Evolutionary conservation across 2,888 invertebrate genomes (phyloP), one percentile per base, ranked within the genome.

Genomic region (Stegophylla sp.): DNA sequence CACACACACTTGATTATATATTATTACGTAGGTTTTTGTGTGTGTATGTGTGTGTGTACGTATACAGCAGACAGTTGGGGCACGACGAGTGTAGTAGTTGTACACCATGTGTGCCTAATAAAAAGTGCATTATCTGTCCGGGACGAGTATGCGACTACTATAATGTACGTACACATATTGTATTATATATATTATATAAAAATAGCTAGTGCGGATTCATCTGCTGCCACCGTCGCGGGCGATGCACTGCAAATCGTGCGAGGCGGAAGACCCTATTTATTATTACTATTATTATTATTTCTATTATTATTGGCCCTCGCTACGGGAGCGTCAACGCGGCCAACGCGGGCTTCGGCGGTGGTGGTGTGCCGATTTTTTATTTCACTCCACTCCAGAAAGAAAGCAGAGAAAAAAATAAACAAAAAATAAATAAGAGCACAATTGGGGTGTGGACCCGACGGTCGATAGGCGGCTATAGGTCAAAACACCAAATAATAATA

Each of bases 61-160:
- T 23, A 67, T 41, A 41, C n/a, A 34, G 7, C 73, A 26, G 61
- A 73, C 73, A 61, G 41, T 53, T n/a, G 34, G 34, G n/a, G n/a
- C n/a, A n/a, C 63, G 41, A 56, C 53, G 26, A 61, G 61, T 56
- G 56, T 51, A 64, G n/a, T n/a, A n/a, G n/a, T n/a, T n/a, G n/a
- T n/a, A n/a, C 56, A 77, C 77, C 77, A 77, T 77, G 77, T 77
- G 77, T 43, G 77, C 77, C 77, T 59, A 69, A 77, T 69, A 77
- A 77, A 77, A 77, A 77, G 69, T 69, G 69, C 77, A 77, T 77
- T 77, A 77, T 77, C 77, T 69, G 34, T 59, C 17, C 34, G 59
- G 34, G 67, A 56, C 26, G 51, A 77, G 77, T 66, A 51, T n/a
- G n/a, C n/a, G n/a, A n/a, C n/a, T n/a, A n/a, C n/a, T n/a, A n/a